A percentile compares a stretch with the other conserved stretches of the same genome.
These are phyloP conservation scores for Diceros bicornis DNA, from an alignment of 2,797 vertebrate species.

Conservation along the genomic window DNA sequence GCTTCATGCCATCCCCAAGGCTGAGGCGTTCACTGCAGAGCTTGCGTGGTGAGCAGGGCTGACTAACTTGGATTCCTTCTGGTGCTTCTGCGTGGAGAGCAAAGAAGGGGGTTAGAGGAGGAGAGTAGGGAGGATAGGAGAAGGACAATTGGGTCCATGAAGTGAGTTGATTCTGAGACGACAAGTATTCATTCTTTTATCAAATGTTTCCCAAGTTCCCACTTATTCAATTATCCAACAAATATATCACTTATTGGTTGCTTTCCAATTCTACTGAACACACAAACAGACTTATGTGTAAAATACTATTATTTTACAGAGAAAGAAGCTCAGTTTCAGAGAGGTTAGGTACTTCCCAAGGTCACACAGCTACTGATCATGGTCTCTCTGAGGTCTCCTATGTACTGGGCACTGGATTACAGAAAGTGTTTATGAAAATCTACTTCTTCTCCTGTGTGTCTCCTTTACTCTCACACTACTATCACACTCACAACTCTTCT, in stretches of 20 bases:
- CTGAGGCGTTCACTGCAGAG: rapidly evolving
- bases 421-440: not conserved
- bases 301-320: not conserved
- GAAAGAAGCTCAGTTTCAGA: not conserved
- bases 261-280: not conserved
- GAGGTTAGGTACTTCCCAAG: not conserved
- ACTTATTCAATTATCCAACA: not conserved
- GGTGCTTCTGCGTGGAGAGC: not conserved
- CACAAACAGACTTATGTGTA: not conserved
- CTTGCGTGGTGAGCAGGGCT: not conserved
- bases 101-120: not conserved
- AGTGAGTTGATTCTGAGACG: not conserved
- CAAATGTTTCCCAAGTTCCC: not conserved
- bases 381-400: not conserved
- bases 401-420: too few species aligned
- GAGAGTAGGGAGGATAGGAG: not conserved
- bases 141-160: too few species aligned
- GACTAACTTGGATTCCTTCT: too few species aligned
- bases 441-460: not conserved
- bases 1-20: not conserved
- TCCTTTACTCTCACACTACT: not conserved
- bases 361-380: not conserved
- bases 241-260: rapidly evolving
- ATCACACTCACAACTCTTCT: not conserved
- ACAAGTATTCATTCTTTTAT: not conserved